These are phyloP conservation scores for Brachyrhaphis roseni DNA, from an alignment of 2,797 vertebrate species.

Conservation along the genomic window DNA sequence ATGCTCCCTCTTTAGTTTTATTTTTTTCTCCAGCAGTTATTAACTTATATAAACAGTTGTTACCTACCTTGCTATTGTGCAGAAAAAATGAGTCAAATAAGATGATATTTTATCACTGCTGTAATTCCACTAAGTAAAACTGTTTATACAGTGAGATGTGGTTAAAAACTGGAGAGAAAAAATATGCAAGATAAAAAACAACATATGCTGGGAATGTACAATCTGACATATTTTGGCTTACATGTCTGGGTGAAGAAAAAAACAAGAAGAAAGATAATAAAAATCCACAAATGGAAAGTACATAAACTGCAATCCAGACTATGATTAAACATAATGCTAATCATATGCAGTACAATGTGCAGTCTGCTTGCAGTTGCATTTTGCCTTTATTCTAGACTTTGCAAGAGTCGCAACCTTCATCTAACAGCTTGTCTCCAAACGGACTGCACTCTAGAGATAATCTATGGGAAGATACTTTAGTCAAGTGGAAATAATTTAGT, in stretches of 20 bases:
- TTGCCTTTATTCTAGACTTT: not conserved
- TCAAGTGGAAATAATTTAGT: slow-evolving; percentile 6
- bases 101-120: not conserved
- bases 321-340: not conserved
- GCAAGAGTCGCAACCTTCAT: not conserved
- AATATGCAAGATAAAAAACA: not conserved
- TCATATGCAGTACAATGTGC: not conserved
- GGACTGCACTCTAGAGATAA: slow-evolving; percentile 4
- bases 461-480: not conserved
- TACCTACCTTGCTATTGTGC: not conserved
- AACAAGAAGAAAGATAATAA: not conserved
- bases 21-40: too few species aligned
- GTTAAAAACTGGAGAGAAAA: not conserved
- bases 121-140: not conserved
- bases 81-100: not conserved
- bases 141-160: not conserved
- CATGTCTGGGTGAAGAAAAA: not conserved
- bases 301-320: not conserved
- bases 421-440: not conserved
- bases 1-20: not conserved
- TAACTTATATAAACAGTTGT: not conserved
- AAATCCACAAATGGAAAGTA: not conserved
- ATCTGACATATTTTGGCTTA: not conserved
- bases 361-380: not conserved
- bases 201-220: not conserved